Percentiles rank a stretch among this genome's conserved stretches.
These are phyloP conservation scores for Halcyon senegalensis DNA, from an alignment of 2,113 vertebrate genomes.

Conservation along the genomic window DNA sequence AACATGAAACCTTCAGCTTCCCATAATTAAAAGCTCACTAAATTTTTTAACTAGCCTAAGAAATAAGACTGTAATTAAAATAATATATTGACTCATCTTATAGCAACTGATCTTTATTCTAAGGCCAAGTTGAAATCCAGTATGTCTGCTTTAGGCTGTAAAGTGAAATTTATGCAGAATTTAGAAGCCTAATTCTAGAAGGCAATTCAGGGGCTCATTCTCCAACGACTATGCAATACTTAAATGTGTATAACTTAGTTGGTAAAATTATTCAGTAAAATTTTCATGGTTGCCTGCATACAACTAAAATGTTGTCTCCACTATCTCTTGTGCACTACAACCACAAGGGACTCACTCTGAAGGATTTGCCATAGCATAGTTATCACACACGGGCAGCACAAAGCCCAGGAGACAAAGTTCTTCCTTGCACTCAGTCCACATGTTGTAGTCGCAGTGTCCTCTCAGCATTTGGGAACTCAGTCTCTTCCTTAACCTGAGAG, in stretches of 20 bases:
- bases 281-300: neutral
- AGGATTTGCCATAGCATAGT: neutral
- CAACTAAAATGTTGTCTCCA: neutral
- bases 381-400: neutral
- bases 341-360: neutral
- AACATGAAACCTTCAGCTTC: neutral
- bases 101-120: neutral
- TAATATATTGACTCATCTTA: neutral
- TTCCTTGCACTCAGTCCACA: neutral
- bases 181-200: neutral
- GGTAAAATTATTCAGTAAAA: neutral
- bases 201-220: neutral
- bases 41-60: neutral
- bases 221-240: neutral
- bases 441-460: neutral
- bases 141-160: neutral
- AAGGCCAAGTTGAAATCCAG: neutral
- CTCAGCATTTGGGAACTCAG: neutral
- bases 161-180: neutral
- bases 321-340: neutral
- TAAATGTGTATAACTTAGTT: neutral
- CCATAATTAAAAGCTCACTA: neutral
- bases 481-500: neutral
- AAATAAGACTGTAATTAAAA: neutral
- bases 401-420: neutral